Evolutionary conservation across 2,888 invertebrate genomes (phyloP).

Genomic region (Heterodera filipjevi): DNA sequence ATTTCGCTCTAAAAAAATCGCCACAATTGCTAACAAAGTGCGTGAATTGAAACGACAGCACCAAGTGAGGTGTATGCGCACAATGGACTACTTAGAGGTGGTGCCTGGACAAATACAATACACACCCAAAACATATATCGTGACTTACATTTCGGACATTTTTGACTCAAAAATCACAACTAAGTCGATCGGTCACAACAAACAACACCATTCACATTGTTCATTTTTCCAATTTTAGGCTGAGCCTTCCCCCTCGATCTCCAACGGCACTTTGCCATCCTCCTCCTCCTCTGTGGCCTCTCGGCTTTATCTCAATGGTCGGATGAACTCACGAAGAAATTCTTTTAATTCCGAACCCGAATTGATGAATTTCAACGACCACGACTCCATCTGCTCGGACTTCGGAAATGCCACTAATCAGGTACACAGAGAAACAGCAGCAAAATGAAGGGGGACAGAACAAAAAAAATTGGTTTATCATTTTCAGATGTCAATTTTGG

Average conservation of each 20-base stretch:
- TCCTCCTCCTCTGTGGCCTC: slow-evolving; percentile 61
- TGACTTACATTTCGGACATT: too few species aligned
- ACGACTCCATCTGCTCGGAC: slow-evolving; percentile 39
- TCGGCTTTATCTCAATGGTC: slow-evolving; percentile 54
- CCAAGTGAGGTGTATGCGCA: slow-evolving; percentile 22
- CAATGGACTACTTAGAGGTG: slow-evolving; percentile 39
- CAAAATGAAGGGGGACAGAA: not conserved
- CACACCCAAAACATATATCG: not conserved
- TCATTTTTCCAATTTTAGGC: slow-evolving; percentile 22
- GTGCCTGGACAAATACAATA: slow-evolving; percentile 13
- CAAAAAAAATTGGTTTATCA: not conserved
- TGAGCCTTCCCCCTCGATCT: slow-evolving; percentile 31
- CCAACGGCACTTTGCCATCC: slow-evolving; percentile 38
- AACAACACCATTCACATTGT: not conserved
- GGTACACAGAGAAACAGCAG: not conserved
- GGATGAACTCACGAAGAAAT: slow-evolving; percentile 43
- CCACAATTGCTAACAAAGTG: slow-evolving; percentile 33
- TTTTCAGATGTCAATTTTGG: slow-evolving; percentile 53
- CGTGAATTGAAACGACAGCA: slow-evolving; percentile 26
- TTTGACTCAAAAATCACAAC: not conserved
- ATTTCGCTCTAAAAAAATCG: not conserved
- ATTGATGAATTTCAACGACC: slow-evolving; percentile 56
- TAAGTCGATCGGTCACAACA: not conserved
- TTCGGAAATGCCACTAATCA: slow-evolving; percentile 31
- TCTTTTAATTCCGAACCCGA: slow-evolving; percentile 57